phyloP scores from a whole-genome alignment of 2,888 invertebrate genomes.

The Dynastes hyllus region DNA sequence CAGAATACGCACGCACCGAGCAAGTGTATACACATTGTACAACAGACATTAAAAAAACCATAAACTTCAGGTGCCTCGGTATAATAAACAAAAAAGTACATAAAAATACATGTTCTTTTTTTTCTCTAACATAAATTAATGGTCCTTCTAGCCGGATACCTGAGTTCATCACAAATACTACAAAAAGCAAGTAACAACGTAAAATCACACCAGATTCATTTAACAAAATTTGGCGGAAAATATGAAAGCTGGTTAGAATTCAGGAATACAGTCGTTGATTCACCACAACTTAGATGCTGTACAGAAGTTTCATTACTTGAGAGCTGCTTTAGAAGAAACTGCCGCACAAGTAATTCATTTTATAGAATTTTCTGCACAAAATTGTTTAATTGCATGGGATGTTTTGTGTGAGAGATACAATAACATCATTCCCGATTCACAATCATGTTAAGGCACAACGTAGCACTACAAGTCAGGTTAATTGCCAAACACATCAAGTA shows the following conservation, averaged over 20 bases:
- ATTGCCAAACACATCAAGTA: no score
- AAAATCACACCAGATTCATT: conserved; percentile 24
- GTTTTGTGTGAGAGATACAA: conserved; percentile 34
- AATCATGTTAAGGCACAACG: background rate
- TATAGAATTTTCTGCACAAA: conserved; percentile 27
- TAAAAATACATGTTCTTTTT: no score
- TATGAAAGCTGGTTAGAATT: conserved; percentile 40
- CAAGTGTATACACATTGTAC: no score
- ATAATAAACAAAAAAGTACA: no score
- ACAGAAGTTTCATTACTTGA: conserved; percentile 37
- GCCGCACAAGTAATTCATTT: conserved; percentile 32
- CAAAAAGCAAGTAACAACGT: background rate
- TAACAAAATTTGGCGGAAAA: conserved; percentile 33
- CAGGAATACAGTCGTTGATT: conserved; percentile 8
- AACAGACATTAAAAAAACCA: no score
- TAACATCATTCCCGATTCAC: background rate
- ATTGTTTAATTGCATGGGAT: conserved; percentile 33
- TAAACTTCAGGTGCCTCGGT: no score
- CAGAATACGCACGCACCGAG: no score
- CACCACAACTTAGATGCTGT: conserved; percentile 5
- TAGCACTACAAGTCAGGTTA: no score
- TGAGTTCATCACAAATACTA: no score
- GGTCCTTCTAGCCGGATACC: no score
- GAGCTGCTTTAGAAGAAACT: conserved; percentile 15
- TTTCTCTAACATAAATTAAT: no score